A percentile compares a stretch with the other conserved stretches of the same genome.
Evolutionary conservation across 1,140 invertebrate species (phyloP).

Genomic region (Spodoptera frugiperda): DNA sequence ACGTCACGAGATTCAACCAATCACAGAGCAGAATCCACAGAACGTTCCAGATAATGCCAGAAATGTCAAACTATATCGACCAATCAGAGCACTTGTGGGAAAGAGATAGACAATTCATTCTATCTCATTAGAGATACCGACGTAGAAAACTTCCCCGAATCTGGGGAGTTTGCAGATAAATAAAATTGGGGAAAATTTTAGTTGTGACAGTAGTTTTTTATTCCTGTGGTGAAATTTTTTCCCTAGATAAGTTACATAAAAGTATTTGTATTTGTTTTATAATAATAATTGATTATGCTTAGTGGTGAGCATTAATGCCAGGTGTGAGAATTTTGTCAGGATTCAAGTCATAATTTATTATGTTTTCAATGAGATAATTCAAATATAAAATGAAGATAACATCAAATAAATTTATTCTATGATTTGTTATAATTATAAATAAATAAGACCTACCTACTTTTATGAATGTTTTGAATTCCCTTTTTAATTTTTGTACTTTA

Average conservation of each 20-base stretch:
- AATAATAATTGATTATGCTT: no score
- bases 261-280: no score
- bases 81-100: slow-evolving; percentile 59
- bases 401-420: no score
- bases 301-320: no score
- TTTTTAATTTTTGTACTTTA: neutral
- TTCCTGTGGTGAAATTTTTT: no score
- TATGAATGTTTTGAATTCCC: neutral
- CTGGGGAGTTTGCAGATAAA: neutral
- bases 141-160: slow-evolving; percentile 3
- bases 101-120: slow-evolving; percentile 24
- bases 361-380: no score
- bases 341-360: no score
- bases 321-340: no score
- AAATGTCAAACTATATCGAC: neutral
- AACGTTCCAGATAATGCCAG: slow-evolving; percentile 45
- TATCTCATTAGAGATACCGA: neutral
- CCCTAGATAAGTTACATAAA: no score
- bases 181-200: no score
- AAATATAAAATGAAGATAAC: no score
- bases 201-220: no score
- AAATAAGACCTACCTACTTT: neutral
- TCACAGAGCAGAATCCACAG: slow-evolving; percentile 9
- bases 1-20: slow-evolving; percentile 52
- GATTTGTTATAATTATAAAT: neutral